Conservation (phyloP, 2,888 invertebrate genomes). For the Cephonodes hylas region DNA sequence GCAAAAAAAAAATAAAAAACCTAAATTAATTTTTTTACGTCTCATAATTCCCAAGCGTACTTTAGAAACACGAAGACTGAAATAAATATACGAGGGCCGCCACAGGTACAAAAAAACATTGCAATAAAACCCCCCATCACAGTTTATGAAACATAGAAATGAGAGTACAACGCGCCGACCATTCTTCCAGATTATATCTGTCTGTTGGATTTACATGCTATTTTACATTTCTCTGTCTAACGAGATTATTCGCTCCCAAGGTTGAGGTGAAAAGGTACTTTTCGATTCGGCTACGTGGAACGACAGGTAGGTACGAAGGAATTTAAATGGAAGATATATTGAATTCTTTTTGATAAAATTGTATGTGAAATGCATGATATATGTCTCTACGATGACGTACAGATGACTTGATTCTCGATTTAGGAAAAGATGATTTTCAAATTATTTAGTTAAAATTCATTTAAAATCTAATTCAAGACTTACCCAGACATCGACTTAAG, state of each 20-base stretch:
- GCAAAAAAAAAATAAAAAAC: no score
- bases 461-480: no score
- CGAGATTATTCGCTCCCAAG: background rate
- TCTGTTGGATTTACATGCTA: conserved; percentile 24
- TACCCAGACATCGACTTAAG: no score
- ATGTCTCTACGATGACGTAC: no score
- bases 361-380: no score
- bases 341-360: no score
- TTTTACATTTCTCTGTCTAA: conserved; percentile 35
- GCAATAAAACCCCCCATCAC: conserved; percentile 8
- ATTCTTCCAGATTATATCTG: conserved; percentile 42
- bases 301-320: background rate
- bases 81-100: background rate
- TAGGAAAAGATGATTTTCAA: no score
- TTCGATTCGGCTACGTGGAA: background rate
- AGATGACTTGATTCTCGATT: no score
- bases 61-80: no score
- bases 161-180: conserved; percentile 25
- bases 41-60: no score
- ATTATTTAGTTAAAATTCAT: no score
- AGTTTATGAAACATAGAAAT: conserved; percentile 20
- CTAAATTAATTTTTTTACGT: no score
- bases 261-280: background rate
- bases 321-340: background rate
- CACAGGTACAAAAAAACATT: background rate